A percentile compares a stretch with the other conserved stretches of the same genome.
These are phyloP conservation scores for Rattus rattus DNA, from an alignment of 2,113 vertebrate genomes.

Conservation along the genomic window DNA sequence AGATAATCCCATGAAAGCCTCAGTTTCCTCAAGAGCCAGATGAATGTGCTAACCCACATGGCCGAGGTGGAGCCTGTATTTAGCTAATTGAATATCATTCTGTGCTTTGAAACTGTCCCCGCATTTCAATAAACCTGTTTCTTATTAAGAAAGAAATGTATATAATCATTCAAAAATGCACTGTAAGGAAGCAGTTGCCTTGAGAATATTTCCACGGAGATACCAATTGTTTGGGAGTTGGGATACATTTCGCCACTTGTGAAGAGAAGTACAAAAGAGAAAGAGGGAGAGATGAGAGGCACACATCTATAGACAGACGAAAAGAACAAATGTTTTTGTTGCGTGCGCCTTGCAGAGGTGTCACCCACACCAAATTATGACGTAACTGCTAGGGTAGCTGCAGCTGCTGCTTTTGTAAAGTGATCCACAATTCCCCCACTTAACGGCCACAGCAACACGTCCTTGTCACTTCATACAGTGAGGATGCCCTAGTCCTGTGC, in stretches of 20 bases:
- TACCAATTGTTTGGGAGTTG: constrained; percentile 67
- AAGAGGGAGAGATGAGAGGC: constrained; percentile 68
- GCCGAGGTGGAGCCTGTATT: constrained; percentile 18
- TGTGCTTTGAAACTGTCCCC: constrained; percentile 53
- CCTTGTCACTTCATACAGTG: constrained; percentile 83
- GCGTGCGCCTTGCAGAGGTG: constrained; percentile 78
- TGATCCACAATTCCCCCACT: constrained; percentile 83
- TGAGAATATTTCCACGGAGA: constrained; percentile 61
- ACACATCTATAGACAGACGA: constrained; percentile 85
- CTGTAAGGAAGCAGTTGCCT: constrained; percentile 51
- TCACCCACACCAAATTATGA: constrained; percentile 85
- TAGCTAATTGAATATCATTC: constrained; percentile 74
- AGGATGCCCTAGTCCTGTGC: constrained; percentile 83
- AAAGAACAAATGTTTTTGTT: constrained; percentile 84
- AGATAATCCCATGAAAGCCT: constrained; percentile 75
- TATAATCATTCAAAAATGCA: constrained; percentile 47
- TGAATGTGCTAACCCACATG: neutral
- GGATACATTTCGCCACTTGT: constrained; percentile 69
- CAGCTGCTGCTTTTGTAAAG: constrained; percentile 88
- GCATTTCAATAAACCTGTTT: constrained; percentile 70
- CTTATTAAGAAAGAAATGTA: constrained; percentile 64
- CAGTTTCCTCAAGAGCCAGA: constrained; percentile 61
- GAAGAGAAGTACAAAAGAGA: constrained; percentile 66
- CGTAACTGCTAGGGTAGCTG: constrained; percentile 83
- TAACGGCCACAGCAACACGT: constrained; percentile 83